Evolutionary conservation across 2,113 vertebrate species (phyloP), one percentile per base, ranked within the genome.

Genomic region (Oostethus manadensis): DNA sequence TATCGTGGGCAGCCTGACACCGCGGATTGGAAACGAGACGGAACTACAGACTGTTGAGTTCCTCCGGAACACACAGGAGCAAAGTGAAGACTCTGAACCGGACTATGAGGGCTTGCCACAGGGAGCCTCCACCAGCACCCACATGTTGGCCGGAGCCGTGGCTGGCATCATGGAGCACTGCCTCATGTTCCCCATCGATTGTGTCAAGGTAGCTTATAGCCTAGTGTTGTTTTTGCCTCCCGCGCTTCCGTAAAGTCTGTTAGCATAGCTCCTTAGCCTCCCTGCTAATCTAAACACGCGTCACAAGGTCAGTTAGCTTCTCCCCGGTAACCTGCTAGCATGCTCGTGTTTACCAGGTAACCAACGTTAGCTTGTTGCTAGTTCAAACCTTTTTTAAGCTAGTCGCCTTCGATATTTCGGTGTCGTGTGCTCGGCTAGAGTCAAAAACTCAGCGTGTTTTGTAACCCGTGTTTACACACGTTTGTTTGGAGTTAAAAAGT

Each of bases 111-210:
- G 91, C 64, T 81, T 98, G 76, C 95, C 96, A 45, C 93, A 92
- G 71, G 94, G 94, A 73, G 93, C 93, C 16, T 93, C 93, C 76
- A 94, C 92, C 68, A 92, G 92, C 84, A 96, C 96, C 73, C 92
- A 97, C 92, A 98, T 98, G 96, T 85, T 94, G 79, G 96, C 96
- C 18, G 96, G 96, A 70, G 94, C 94, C 53, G 93, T 95, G 86
- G 95, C 94, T 21, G 96, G 96, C 44, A 93, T 95, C 82, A 92
- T 98, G 94, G 96, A 98, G 87, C 94, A 98, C 79, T 97, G 94
- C 84, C 86, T 97, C 81, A 96, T 98, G 96, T 98, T 96, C 73
- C 96, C 96, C 18, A 86, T 97, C 87, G 96, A 98, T 87, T 97
- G 95, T 88, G 96, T 97, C 79, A 98, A 98, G 96, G 96, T 97